Conservation (phyloP, 2,113 vertebrate species). For the Antigone vipio region DNA sequence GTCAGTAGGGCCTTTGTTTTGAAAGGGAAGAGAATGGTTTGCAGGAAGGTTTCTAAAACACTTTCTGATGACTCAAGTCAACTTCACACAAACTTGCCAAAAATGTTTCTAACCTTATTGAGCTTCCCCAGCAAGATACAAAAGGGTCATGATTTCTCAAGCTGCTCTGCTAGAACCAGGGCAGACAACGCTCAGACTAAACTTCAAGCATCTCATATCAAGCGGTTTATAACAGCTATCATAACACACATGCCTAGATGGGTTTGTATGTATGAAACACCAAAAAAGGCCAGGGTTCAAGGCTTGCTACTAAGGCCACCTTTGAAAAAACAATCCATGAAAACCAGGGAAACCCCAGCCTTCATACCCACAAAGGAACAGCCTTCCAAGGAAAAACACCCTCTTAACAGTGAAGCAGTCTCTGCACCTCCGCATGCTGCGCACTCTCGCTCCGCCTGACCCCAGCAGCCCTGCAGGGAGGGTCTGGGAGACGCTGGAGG, state of each 20-base stretch:
- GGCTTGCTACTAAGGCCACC: background rate
- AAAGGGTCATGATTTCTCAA: background rate
- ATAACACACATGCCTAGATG: background rate
- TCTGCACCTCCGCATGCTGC: background rate
- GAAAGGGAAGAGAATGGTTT: conserved; percentile 23
- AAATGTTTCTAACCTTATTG: background rate
- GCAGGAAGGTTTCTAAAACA: conserved; percentile 33
- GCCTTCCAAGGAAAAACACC: background rate
- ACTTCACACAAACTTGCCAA: background rate
- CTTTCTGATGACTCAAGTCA: conserved; percentile 7
- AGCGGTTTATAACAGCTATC: background rate
- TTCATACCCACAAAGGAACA: background rate
- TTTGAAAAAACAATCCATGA: background rate
- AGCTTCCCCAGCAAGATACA: background rate
- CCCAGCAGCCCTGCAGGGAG: conserved; percentile 46
- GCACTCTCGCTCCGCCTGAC: background rate
- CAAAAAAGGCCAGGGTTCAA: background rate
- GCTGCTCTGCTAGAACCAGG: background rate
- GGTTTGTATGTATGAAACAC: background rate
- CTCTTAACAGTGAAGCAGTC: background rate
- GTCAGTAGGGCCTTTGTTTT: conserved; percentile 35
- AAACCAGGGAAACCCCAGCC: background rate
- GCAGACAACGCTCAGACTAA: background rate
- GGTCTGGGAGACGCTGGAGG: conserved; percentile 17
- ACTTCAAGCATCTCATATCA: background rate